Conservation (phyloP, 2,888 invertebrate genomes). For the Andrena praecox region DNA sequence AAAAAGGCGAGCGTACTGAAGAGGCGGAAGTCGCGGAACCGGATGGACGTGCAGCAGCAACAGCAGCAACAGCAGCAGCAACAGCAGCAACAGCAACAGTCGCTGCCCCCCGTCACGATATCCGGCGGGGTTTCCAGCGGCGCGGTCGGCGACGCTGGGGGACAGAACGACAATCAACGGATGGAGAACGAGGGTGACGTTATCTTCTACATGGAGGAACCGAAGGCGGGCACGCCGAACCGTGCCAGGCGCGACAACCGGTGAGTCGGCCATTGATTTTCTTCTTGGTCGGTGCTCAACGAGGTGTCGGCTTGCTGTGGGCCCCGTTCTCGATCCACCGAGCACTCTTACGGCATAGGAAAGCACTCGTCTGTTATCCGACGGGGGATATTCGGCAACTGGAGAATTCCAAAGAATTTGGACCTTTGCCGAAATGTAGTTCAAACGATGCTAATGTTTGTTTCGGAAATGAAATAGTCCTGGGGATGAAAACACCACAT, state of each 20-base stretch:
- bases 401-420: neutral
- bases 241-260: conserved; percentile 82
- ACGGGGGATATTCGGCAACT: too few species aligned
- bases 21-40: conserved; percentile 89
- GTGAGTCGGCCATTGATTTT: conserved; percentile 78
- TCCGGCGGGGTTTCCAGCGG: conserved; percentile 67
- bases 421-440: too few species aligned
- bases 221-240: conserved; percentile 86
- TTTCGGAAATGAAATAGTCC: too few species aligned
- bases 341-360: too few species aligned
- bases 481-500: too few species aligned
- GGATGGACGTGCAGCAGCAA: conserved; percentile 87
- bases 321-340: neutral
- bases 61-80: conserved; percentile 75
- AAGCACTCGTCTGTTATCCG: too few species aligned
- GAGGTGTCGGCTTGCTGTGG: conserved; percentile 8
- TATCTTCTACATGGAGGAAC: conserved; percentile 89
- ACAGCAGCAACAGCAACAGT: conserved; percentile 75
- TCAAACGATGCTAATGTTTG: too few species aligned
- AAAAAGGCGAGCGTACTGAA: conserved; percentile 91
- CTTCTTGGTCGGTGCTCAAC: neutral
- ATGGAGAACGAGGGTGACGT: conserved; percentile 88
- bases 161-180: conserved; percentile 78
- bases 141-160: conserved; percentile 32
- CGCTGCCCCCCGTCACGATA: conserved; percentile 72